Percentiles rank a stretch among this genome's conserved stretches.
Conservation (phyloP, 1,140 invertebrate genomes). For the Augochlora pura region DNA sequence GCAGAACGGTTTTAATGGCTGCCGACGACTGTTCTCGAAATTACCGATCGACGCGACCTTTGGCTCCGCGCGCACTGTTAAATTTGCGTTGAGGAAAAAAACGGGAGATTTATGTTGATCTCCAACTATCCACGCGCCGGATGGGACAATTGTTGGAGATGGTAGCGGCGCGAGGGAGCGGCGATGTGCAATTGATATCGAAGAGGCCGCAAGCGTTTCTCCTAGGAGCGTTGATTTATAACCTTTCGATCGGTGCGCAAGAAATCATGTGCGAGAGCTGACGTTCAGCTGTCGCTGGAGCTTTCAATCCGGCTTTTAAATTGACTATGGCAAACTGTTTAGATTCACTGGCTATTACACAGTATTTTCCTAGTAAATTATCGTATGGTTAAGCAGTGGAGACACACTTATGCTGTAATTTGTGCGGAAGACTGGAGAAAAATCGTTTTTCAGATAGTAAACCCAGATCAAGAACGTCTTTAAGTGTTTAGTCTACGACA, state of each 20-base stretch:
- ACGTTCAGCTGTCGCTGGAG: too few species aligned
- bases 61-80: not conserved
- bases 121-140: not conserved
- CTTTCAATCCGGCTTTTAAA: too few species aligned
- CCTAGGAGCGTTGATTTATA: not conserved
- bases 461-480: too few species aligned
- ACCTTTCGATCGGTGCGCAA: not conserved
- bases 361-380: too few species aligned
- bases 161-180: not conserved
- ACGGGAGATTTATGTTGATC: conserved; percentile 4
- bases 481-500: too few species aligned
- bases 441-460: too few species aligned
- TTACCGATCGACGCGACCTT: conserved; percentile 26
- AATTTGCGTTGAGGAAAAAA: not conserved
- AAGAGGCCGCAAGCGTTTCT: not conserved
- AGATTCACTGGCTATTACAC: too few species aligned
- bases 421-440: too few species aligned
- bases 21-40: conserved; percentile 23
- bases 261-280: too few species aligned
- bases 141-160: not conserved
- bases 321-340: too few species aligned
- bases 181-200: not conserved
- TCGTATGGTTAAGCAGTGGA: too few species aligned
- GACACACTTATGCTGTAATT: too few species aligned
- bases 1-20: conserved; percentile 57